Base-by-base conservation (phyloP, 2,797 vertebrate species). In the Coregonus sp. region DNA sequence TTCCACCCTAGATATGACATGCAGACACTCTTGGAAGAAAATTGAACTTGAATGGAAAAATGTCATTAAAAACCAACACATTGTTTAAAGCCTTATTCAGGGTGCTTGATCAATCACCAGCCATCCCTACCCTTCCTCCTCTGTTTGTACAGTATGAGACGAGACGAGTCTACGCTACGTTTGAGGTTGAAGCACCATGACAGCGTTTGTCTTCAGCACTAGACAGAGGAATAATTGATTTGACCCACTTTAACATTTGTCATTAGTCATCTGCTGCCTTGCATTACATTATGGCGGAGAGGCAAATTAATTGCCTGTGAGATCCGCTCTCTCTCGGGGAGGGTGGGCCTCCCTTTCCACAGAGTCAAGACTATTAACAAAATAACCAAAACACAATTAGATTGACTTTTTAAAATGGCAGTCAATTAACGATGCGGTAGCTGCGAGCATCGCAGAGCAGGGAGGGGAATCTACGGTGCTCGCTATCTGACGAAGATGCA, bases 351-450 rank as follows among this genome's bases (percentile, higher is more conserved):
- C 86, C 89, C 87, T 90, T 91, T 90, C 59, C 90, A 85, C 76
- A 72, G 81, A 80, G 74, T 81, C 75, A 75, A 80, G 78, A 82
- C 89, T 88, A 90, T 92, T 93, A 90, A 89, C 88, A 89, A 83
- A 81, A 88, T 89, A 90, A 90, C 87, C 79, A 88, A 90, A 91
- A 91, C 89, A 87, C 88, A 91, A 89, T 93, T 91, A 88, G 79
- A 91, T 88, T 87, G 89, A 91, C 90, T 93, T 91, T 90, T 84
- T 82, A 82, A 91, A 91, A 91, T 87, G 86, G 87, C 85, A 91
- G 90, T 88, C 86, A 91, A 89, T 94, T 93, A 93, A 73, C 78
- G 73, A 67, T 78, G 81, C 76, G 74, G 74, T 81, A 75, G n/a
- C 14, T 16, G 12, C 76, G 70, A 77, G 68, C 25, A 47, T 37